A percentile compares a stretch with the other conserved stretches of the same genome.
phyloP scores from a whole-genome alignment of 2,888 invertebrate species.

The Coenonympha arcania region DNA sequence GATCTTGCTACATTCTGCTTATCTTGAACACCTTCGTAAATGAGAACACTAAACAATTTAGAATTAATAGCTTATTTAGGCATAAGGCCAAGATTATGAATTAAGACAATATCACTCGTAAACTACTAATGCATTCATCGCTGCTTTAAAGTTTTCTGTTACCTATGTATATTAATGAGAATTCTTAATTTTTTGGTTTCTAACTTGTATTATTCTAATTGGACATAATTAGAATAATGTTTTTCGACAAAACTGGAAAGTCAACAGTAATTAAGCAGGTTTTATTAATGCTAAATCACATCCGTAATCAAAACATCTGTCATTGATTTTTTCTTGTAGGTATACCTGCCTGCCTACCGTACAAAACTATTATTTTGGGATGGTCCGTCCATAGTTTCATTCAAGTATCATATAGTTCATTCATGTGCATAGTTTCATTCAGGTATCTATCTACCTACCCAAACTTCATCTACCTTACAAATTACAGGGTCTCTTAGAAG shows the following conservation, averaged over 20 bases:
- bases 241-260: neutral
- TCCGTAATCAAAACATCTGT: neutral
- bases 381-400: too few species aligned
- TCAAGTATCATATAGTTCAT: too few species aligned
- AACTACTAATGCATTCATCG: conserved; percentile 2
- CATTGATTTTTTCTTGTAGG: neutral
- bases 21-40: conserved; percentile 22
- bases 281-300: neutral
- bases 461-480: too few species aligned
- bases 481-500: too few species aligned
- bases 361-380: too few species aligned
- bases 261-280: neutral
- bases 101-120: neutral
- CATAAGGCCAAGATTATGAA: conserved; percentile 8
- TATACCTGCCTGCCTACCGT: too few species aligned
- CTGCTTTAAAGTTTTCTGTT: neutral
- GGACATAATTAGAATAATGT: neutral
- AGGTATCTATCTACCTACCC: too few species aligned
- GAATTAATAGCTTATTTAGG: neutral
- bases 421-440: too few species aligned
- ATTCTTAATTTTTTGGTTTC: neutral
- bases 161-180: neutral
- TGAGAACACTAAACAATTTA: neutral
- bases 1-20: conserved; percentile 38
- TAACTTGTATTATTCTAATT: neutral